These are phyloP conservation scores for Drosophila pallidifrons DNA, from an alignment of 1,140 invertebrate genomes.

Conservation along the genomic window DNA sequence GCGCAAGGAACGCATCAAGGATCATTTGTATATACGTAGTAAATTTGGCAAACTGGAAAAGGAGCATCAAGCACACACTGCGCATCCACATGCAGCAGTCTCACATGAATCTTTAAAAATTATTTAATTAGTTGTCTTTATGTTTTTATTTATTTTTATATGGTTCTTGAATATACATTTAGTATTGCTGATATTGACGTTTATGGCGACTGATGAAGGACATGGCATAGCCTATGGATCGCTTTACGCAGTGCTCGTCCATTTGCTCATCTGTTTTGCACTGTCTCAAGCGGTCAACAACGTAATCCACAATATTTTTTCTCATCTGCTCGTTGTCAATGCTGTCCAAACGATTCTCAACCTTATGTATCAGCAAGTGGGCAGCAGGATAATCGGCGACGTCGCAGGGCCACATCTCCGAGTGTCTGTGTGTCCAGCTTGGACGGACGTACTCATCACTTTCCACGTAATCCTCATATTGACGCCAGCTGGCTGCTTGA, in stretches of 20 bases:
- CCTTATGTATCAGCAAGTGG: constrained; percentile 59
- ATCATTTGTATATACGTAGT: constrained; percentile 54
- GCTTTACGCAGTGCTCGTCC: constrained; percentile 59
- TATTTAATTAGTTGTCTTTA: constrained; percentile 24
- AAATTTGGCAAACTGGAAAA: constrained; percentile 41
- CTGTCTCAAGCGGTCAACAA: constrained; percentile 26
- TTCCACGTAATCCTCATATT: constrained; percentile 22
- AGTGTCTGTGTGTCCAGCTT: constrained; percentile 43
- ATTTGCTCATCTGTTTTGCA: constrained; percentile 50
- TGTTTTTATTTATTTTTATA: constrained; percentile 37
- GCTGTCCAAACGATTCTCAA: constrained; percentile 56
- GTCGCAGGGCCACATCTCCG: constrained; percentile 54
- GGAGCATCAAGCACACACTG: background rate
- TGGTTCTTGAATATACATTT: constrained; percentile 14
- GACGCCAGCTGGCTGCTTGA: constrained; percentile 25
- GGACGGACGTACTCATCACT: constrained; percentile 10
- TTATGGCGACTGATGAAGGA: constrained; percentile 53
- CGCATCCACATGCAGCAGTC: background rate
- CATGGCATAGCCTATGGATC: constrained; percentile 60
- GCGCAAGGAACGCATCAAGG: constrained; percentile 64
- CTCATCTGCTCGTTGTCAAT: constrained; percentile 28
- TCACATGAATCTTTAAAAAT: background rate
- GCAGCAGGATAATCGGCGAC: constrained; percentile 49
- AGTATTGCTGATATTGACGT: constrained; percentile 1
- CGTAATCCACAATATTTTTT: constrained; percentile 38